Evolutionary conservation across 2,888 invertebrate genomes (phyloP), one percentile per base, ranked within the genome.

Genomic region (Sinhomidia bicolor): DNA sequence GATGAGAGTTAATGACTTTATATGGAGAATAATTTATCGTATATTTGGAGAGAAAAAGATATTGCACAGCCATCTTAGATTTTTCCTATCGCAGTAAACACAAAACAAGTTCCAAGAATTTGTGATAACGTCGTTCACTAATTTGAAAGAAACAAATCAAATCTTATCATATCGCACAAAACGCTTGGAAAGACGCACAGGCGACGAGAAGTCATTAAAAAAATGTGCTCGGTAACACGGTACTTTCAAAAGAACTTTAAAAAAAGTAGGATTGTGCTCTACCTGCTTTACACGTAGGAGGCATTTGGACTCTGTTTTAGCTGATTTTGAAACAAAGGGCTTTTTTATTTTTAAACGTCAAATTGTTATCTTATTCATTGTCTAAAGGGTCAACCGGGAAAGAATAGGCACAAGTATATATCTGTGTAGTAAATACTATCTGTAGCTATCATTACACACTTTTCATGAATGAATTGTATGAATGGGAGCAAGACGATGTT

Each of bases 161-260:
- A 89, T 89, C 84, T 85, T 89, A 89, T 89, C 88, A 89, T 89
- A 89, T 85, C 85, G 80, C 88, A 85, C 88, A 47, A 26, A 44
- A 51, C 81, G 62, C 71, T 68, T 83, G 71, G 26, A 71, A 88
- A 88, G 88, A 88, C 88, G 68, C 32, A 20, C 41, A 79, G 88
- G 83, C 88, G 88, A 71, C 88, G 60, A 54, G 26, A 51, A 44
- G 88, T 76, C 83, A 86, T 86, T 80, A 86, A 86, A 88, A 86
- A 32, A 44, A 44, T 57, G 14, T 17, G n/a, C 32, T 54, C 12
- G 26, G 23, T 14, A 74, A 44, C 74, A 74, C 29, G 47, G 74
- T 12, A 14, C 47, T 74, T 74, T 74, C 32, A 74, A 74, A 26
- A 20, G 60, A 60, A 44, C 26, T 26, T 14, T 78, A n/a, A 17